Evolutionary conservation across 2,888 invertebrate species (phyloP).

Genomic region (Neoaliturus tenellus): DNA sequence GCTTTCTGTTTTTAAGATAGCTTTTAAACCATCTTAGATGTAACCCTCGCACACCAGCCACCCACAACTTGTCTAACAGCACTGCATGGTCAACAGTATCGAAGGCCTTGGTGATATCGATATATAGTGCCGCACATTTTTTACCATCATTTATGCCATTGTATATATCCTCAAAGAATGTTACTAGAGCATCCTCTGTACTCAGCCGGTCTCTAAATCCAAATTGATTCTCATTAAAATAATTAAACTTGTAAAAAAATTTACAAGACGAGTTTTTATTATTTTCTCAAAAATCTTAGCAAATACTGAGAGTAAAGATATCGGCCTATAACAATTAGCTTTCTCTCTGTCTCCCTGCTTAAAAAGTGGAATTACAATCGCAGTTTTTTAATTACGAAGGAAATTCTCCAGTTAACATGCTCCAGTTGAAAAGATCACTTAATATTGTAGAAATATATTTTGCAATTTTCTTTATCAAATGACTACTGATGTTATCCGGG

Average conservation of each 20-base stretch:
- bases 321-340: conserved; percentile 21
- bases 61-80: too few species aligned
- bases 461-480: neutral
- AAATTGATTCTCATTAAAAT: neutral
- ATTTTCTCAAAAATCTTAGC: conserved; percentile 28
- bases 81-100: too few species aligned
- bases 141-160: neutral
- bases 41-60: too few species aligned
- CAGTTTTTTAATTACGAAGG: neutral
- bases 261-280: neutral
- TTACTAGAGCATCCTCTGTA: conserved; percentile 1
- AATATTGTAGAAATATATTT: neutral
- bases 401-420: conserved; percentile 4
- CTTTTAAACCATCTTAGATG: too few species aligned
- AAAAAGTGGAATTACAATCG: neutral
- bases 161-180: conserved; percentile 18
- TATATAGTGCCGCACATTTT: too few species aligned
- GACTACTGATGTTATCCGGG: neutral
- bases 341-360: neutral
- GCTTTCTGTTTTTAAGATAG: too few species aligned
- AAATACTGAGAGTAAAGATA: conserved; percentile 2
- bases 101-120: too few species aligned
- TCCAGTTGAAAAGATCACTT: neutral
- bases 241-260: neutral
- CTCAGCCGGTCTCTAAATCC: neutral